Evolutionary conservation across 2,888 invertebrate species (phyloP).

Genomic region (Eristalis arbustorum): DNA sequence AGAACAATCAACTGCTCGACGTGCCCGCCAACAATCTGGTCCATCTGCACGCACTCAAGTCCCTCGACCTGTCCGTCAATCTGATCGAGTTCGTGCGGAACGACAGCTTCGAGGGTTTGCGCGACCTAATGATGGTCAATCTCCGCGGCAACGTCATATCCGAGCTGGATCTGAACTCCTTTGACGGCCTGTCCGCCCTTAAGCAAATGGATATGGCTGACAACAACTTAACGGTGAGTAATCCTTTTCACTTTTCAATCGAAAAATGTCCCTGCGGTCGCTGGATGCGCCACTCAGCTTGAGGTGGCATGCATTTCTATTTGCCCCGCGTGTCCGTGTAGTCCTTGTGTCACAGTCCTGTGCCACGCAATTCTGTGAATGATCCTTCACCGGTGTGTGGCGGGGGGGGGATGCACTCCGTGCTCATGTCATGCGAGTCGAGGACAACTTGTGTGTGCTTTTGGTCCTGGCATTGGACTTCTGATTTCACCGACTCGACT

Average conservation of each 20-base stretch:
- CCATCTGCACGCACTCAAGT: constrained; percentile 85
- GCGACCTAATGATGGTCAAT: constrained; percentile 86
- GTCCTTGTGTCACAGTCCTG: constrained; percentile 26
- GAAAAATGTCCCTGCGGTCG: constrained; percentile 15
- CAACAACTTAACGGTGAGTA: constrained; percentile 87
- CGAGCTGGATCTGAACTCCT: constrained; percentile 86
- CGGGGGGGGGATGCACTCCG: constrained; percentile 1
- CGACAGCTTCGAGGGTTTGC: constrained; percentile 87
- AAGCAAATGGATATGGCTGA: constrained; percentile 88
- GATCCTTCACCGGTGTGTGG: constrained; percentile 17
- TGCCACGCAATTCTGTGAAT: constrained; percentile 54
- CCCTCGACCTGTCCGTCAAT: constrained; percentile 89
- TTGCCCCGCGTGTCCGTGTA: constrained; percentile 28
- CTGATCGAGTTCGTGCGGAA: constrained; percentile 87
- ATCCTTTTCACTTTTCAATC: background rate
- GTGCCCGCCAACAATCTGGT: constrained; percentile 87
- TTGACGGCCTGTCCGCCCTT: constrained; percentile 87
- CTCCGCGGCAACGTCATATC: constrained; percentile 89
- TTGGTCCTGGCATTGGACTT: constrained; percentile 37
- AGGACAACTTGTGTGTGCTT: constrained; percentile 11
- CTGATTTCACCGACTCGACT: constrained; percentile 29
- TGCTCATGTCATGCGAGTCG: background rate
- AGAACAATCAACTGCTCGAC: constrained; percentile 89
- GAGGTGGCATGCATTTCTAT: constrained; percentile 61
- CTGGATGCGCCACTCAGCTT: constrained; percentile 44